A percentile compares a stretch with the other conserved stretches of the same genome.
Conservation (phyloP, 2,113 vertebrate species). For the Ia io region DNA sequence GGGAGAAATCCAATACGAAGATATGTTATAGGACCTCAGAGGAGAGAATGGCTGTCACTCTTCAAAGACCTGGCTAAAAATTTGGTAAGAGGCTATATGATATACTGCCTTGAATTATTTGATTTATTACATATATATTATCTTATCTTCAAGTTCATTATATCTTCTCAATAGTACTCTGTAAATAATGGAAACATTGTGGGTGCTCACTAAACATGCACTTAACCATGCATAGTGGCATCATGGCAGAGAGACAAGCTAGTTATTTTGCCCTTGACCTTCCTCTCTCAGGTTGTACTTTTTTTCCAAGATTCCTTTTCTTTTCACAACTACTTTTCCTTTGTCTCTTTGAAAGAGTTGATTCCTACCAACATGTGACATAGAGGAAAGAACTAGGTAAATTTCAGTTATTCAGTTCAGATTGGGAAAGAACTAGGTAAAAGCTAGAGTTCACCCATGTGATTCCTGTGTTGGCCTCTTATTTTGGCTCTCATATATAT, state of each 20-base stretch:
- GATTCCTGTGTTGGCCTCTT: not conserved
- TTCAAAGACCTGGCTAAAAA: not conserved
- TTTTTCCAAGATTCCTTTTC: not conserved
- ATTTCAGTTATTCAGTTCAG: not conserved
- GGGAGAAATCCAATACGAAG: not conserved
- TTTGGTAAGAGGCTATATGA: not conserved
- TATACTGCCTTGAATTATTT: not conserved
- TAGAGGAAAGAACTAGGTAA: not conserved
- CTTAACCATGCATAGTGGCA: not conserved
- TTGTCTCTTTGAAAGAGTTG: not conserved
- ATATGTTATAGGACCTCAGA: not conserved
- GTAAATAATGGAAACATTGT: not conserved
- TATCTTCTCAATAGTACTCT: not conserved
- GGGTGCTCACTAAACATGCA: not conserved
- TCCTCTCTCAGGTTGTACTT: not conserved
- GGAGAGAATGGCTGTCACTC: not conserved
- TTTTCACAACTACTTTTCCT: not conserved
- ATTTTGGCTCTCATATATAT: not conserved
- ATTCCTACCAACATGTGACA: not conserved
- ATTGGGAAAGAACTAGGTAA: not conserved
- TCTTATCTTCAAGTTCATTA: not conserved
- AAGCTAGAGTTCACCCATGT: not conserved
- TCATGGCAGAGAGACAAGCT: not conserved
- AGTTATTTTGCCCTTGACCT: not conserved
- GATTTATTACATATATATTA: not conserved